Evolutionary conservation across 2,888 invertebrate species (phyloP).

Genomic region (Synergus itoensis): DNA sequence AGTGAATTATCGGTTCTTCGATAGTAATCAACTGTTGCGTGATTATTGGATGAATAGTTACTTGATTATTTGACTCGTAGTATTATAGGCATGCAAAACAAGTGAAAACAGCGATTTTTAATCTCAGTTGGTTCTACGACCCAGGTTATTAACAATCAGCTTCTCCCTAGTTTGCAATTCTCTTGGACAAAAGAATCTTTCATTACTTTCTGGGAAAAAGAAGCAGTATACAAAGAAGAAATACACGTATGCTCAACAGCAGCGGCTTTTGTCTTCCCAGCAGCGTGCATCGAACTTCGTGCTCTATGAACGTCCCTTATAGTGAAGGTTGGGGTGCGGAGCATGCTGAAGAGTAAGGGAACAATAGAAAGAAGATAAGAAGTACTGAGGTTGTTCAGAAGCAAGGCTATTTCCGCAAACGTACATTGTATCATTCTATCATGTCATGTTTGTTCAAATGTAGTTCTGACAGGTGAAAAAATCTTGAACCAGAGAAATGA

Average conservation of each 20-base stretch:
- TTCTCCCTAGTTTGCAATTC: slow-evolving; percentile 2
- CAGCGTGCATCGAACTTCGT: neutral
- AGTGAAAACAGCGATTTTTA: neutral
- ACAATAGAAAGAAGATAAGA: neutral
- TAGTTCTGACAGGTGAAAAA: too few species aligned
- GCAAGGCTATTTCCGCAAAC: neutral
- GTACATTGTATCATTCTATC: neutral
- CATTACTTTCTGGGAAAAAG: neutral
- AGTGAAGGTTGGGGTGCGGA: neutral
- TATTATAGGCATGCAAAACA: neutral
- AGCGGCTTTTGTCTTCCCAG: neutral
- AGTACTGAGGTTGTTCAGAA: neutral
- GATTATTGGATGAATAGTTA: neutral
- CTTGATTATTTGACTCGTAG: neutral
- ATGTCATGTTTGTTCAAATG: too few species aligned
- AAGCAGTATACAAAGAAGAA: neutral
- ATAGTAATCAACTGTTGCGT: neutral
- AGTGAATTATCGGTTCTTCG: neutral
- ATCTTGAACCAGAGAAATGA: too few species aligned
- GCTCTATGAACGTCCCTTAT: neutral
- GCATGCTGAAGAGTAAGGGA: neutral
- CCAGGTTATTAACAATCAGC: neutral
- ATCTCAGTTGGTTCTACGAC: neutral
- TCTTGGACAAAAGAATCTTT: slow-evolving; percentile 11
- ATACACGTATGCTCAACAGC: neutral